phyloP scores from a whole-genome alignment of 2,888 invertebrate species.

The Anarsia innoxiella region DNA sequence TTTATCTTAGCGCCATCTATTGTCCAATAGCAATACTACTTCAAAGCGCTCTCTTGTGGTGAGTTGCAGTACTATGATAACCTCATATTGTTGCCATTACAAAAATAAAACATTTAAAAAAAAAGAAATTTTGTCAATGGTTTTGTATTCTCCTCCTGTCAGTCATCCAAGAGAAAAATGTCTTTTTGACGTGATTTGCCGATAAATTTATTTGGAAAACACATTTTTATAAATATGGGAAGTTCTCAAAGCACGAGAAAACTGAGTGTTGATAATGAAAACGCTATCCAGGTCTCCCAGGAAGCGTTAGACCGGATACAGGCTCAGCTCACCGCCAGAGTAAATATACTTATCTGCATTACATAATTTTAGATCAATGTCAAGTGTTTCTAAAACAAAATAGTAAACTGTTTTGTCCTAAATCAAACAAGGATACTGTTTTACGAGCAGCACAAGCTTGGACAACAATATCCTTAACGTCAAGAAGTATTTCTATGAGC shows the following conservation, averaged over 20 bases:
- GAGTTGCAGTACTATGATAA: background rate
- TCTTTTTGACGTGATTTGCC: constrained; percentile 61
- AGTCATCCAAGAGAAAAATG: constrained; percentile 45
- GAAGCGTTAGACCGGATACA: constrained; percentile 68
- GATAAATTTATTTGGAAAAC: constrained; percentile 42
- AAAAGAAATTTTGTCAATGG: constrained; percentile 3
- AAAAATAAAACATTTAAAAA: too few relatives aligned
- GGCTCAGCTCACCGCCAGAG: constrained; percentile 54
- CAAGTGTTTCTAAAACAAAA: constrained; percentile 43
- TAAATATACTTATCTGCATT: constrained; percentile 55
- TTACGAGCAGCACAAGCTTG: background rate
- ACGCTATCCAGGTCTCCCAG: constrained; percentile 67
- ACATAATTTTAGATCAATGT: constrained; percentile 70
- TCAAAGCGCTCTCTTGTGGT: background rate
- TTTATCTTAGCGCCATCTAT: background rate
- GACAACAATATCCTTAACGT: too few relatives aligned
- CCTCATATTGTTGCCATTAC: too few relatives aligned
- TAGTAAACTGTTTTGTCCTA: constrained; percentile 17
- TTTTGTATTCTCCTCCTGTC: constrained; percentile 1
- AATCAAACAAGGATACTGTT: background rate
- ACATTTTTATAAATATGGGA: constrained; percentile 70
- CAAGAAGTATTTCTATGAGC: too few relatives aligned
- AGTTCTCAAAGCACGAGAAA: constrained; percentile 72
- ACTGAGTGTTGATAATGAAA: constrained; percentile 67
- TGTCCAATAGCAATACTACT: background rate